phyloP scores from a whole-genome alignment of 2,113 vertebrate genomes.

The Hippocampus zosterae region DNA sequence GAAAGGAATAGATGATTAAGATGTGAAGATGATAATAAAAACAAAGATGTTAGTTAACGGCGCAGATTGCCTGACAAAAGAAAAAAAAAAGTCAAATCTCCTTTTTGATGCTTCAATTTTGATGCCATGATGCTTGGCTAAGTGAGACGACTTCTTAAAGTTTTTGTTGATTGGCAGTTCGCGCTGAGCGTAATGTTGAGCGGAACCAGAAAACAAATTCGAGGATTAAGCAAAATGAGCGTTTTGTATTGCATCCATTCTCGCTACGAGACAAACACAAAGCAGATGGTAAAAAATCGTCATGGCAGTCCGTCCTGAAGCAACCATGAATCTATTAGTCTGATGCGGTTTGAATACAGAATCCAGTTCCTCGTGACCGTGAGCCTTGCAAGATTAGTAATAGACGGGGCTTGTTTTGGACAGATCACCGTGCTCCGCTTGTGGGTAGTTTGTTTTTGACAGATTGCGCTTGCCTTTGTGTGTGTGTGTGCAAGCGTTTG shows the following conservation, averaged over 20 bases:
- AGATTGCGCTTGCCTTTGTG: slow-evolving; percentile 6
- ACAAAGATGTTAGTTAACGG: too few relatives aligned
- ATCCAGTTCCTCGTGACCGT: background rate
- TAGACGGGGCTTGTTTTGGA: slow-evolving; percentile 10
- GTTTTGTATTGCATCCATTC: background rate
- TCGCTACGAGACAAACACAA: background rate
- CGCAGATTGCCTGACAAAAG: too few relatives aligned
- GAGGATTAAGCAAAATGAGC: background rate
- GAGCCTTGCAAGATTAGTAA: slow-evolving; percentile 5
- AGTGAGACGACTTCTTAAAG: too few relatives aligned
- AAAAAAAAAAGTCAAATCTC: too few relatives aligned
- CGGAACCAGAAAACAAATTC: background rate
- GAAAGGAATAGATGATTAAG: background rate
- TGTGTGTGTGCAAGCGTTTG: slow-evolving; percentile 10
- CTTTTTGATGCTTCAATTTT: too few relatives aligned
- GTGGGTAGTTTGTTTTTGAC: slow-evolving; percentile 19
- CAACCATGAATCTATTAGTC: background rate
- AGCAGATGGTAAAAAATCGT: background rate
- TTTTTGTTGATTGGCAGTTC: too few relatives aligned
- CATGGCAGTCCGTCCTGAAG: background rate
- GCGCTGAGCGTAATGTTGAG: background rate
- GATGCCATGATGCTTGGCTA: too few relatives aligned
- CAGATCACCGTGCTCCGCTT: slow-evolving; percentile 27
- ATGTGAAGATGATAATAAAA: too few relatives aligned
- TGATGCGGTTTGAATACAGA: background rate